These are phyloP conservation scores for Bombus confusus DNA, from an alignment of 1,140 invertebrate genomes.

Conservation along the genomic window DNA sequence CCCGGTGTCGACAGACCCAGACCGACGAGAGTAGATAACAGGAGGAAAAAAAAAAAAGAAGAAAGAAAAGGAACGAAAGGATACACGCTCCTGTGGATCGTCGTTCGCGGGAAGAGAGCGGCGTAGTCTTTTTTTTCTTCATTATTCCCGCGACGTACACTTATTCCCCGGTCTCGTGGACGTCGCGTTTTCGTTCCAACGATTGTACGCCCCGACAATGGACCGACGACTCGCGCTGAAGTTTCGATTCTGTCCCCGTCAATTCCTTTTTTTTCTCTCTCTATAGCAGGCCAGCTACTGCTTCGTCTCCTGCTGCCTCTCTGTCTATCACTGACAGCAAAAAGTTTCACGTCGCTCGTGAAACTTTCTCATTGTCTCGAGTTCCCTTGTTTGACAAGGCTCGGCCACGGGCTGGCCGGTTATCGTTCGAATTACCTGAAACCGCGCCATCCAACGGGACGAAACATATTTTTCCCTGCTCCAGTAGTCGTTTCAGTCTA, in stretches of 20 bases:
- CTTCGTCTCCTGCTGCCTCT: neutral
- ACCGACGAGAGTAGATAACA: neutral
- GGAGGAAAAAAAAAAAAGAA: neutral
- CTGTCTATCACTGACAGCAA: constrained; percentile 11
- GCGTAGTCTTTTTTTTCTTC: constrained; percentile 2
- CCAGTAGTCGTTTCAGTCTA: neutral
- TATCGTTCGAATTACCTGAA: constrained; percentile 37
- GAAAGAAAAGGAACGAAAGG: neutral
- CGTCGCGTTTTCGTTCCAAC: constrained; percentile 36
- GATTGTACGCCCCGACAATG: constrained; percentile 51
- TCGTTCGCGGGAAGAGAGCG: neutral
- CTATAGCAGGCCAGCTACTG: neutral
- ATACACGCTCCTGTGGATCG: constrained; percentile 1
- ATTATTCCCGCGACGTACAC: constrained; percentile 40
- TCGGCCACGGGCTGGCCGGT: constrained; percentile 15
- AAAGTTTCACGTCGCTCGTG: constrained; percentile 44
- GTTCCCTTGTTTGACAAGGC: constrained; percentile 27
- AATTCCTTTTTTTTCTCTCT: constrained; percentile 9
- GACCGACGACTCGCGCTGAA: constrained; percentile 23
- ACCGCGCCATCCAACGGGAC: neutral
- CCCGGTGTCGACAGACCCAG: neutral
- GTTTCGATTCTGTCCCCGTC: constrained; percentile 48
- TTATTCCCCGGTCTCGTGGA: constrained; percentile 30
- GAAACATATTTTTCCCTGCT: constrained; percentile 10
- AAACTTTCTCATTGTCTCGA: constrained; percentile 50